Conservation (phyloP, 2,888 invertebrate species). For the Agrochola circellaris region DNA sequence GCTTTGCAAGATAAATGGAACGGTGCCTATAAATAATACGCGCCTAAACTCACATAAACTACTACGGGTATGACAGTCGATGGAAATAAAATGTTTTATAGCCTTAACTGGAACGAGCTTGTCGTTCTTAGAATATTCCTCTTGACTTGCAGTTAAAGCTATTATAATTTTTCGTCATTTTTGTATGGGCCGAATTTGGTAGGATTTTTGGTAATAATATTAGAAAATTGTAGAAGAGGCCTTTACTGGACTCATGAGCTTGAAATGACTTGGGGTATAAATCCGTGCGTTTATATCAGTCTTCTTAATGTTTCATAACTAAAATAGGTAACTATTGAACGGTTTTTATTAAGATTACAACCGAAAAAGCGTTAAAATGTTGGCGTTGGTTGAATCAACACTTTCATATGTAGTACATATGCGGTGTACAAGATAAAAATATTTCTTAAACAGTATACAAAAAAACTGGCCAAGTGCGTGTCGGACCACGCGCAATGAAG, state of each 20-base stretch:
- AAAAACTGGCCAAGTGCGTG: too few relatives aligned
- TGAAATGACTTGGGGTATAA: not conserved
- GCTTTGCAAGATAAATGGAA: constrained; percentile 63
- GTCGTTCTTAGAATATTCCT: constrained; percentile 61
- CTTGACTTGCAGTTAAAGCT: constrained; percentile 49
- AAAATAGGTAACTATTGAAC: not conserved
- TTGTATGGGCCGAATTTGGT: not conserved
- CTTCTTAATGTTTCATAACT: not conserved
- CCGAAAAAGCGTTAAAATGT: not conserved
- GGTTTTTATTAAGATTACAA: not conserved
- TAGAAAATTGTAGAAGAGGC: not conserved
- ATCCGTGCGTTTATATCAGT: too few relatives aligned
- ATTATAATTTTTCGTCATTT: constrained; percentile 43
- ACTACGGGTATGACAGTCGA: constrained; percentile 63
- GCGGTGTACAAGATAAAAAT: not conserved
- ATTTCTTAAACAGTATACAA: too few relatives aligned
- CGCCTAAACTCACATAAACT: constrained; percentile 67
- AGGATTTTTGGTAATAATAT: constrained; percentile 31
- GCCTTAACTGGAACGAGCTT: constrained; percentile 59
- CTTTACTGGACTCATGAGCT: not conserved
- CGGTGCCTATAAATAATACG: constrained; percentile 61
- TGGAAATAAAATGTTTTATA: constrained; percentile 70
- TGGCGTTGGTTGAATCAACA: not conserved
- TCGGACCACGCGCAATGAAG: too few relatives aligned
- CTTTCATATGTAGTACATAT: too few relatives aligned